phyloP scores from a whole-genome alignment of 2,888 invertebrate genomes.

The Agonopterix heracliana region DNA sequence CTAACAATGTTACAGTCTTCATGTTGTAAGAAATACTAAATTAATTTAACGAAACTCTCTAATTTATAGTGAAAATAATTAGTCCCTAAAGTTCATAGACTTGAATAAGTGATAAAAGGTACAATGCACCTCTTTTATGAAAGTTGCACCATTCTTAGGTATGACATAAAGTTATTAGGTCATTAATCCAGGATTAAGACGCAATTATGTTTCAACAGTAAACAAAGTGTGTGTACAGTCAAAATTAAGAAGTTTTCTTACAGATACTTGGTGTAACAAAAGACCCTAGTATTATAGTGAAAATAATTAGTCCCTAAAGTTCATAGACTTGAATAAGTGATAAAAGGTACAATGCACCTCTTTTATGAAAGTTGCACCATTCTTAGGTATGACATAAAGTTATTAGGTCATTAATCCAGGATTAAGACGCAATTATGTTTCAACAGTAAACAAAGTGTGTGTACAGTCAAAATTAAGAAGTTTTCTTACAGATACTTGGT shows the following conservation, averaged over 20 bases:
- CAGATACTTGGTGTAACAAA: no score
- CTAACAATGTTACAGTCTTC: conserved; percentile 42
- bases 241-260: no score
- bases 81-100: conserved; percentile 34
- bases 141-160: conserved; percentile 5
- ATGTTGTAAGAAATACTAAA: conserved; percentile 38
- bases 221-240: no score
- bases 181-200: conserved; percentile 18
- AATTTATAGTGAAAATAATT: conserved; percentile 25
- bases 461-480: no score
- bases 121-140: conserved; percentile 34
- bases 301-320: conserved; percentile 19
- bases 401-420: conserved; percentile 28
- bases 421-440: no score
- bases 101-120: conserved; percentile 39
- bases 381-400: conserved; percentile 24
- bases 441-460: no score
- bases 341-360: conserved; percentile 49
- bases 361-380: conserved; percentile 4
- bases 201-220: no score
- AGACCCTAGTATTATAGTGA: no score
- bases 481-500: no score
- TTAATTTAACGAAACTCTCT: conserved; percentile 6
- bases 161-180: conserved; percentile 31
- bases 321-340: conserved; percentile 39